These are phyloP conservation scores for Cacoxenus indagator DNA, from an alignment of 2,888 invertebrate genomes.

Conservation along the genomic window DNA sequence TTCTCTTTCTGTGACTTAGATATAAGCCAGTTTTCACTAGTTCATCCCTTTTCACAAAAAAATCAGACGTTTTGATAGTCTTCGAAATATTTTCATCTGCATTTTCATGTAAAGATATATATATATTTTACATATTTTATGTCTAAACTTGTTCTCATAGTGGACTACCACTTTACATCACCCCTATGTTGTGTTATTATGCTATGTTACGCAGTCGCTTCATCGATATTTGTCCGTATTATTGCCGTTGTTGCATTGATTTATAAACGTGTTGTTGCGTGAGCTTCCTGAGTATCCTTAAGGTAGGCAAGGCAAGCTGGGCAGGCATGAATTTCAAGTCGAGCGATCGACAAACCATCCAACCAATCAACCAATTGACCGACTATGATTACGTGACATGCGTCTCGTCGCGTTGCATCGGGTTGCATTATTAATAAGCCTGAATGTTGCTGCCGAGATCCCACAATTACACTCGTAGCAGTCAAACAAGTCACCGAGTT, in stretches of 20 bases:
- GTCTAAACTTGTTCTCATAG: too few species aligned
- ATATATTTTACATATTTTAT: too few species aligned
- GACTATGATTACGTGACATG: background rate
- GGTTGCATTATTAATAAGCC: conserved; percentile 61
- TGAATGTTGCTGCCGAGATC: conserved; percentile 37
- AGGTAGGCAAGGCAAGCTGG: background rate
- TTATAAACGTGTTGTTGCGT: background rate
- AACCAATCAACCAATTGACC: background rate
- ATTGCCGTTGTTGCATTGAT: background rate
- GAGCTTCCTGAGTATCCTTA: background rate
- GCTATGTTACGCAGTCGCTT: background rate
- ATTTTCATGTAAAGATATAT: too few species aligned
- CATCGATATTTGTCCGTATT: background rate
- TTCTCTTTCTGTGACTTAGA: too few species aligned
- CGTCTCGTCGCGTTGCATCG: conserved; percentile 34
- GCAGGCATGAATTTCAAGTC: too few species aligned
- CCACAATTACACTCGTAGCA: conserved; percentile 64
- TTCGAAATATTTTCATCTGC: too few species aligned
- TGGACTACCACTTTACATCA: background rate
- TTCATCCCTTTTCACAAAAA: too few species aligned
- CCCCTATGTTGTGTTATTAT: background rate
- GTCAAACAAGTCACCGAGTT: conserved; percentile 15
- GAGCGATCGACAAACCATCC: background rate
- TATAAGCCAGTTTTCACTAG: too few species aligned
- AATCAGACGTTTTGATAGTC: too few species aligned